Evolutionary conservation across 2,888 invertebrate species (phyloP).

Genomic region (Pristionchus exspectatus): DNA sequence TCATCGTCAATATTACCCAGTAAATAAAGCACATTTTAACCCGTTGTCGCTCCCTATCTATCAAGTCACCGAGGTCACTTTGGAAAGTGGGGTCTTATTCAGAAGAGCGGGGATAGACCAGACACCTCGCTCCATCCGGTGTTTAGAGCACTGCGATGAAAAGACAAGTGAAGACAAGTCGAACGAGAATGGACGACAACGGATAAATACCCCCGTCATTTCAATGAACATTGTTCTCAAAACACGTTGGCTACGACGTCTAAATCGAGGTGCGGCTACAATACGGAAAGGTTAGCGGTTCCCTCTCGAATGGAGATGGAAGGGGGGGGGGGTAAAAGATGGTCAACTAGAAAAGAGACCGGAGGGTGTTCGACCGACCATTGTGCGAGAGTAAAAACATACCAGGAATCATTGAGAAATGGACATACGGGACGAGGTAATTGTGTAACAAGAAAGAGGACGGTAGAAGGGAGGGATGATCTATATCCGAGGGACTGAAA

Average conservation of each 20-base stretch:
- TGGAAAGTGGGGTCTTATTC: not conserved
- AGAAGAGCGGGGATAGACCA: not conserved
- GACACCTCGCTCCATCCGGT: constrained; percentile 3
- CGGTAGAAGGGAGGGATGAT: not conserved
- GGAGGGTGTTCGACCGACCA: not conserved
- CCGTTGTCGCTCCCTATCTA: too few species aligned
- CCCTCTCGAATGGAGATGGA: not conserved
- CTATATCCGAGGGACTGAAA: not conserved
- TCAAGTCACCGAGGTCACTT: not conserved
- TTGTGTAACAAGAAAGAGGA: not conserved
- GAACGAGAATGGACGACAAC: not conserved
- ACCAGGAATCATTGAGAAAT: constrained; percentile 6
- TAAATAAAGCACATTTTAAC: too few species aligned
- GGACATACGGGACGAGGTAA: not conserved
- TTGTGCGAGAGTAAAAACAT: not conserved
- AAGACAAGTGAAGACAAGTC: not conserved
- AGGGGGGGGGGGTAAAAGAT: not conserved
- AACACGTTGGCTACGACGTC: not conserved
- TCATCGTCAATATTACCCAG: too few species aligned
- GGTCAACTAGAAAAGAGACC: not conserved
- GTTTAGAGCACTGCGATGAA: not conserved
- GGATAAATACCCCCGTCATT: not conserved
- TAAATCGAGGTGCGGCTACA: not conserved
- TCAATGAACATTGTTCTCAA: not conserved
- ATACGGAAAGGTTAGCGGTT: not conserved